Evolutionary conservation across 1,140 invertebrate species (phyloP).

Genomic region (Paralvinella palmiformis): DNA sequence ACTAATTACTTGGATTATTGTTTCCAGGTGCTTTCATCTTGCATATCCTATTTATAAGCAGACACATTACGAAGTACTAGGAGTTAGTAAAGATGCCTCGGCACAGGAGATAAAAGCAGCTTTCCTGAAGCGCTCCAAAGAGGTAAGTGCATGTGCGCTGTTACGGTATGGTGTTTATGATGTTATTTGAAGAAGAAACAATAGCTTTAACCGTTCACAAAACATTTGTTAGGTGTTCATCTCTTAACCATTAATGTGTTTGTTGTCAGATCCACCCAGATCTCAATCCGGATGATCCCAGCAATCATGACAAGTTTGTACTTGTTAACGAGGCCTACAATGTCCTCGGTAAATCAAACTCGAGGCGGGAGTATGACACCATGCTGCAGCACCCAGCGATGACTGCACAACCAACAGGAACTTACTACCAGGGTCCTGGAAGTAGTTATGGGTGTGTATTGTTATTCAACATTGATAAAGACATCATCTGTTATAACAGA

Average conservation of each 20-base stretch:
- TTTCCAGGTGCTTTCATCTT: too few relatives aligned
- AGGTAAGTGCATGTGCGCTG: slow-evolving; percentile 15
- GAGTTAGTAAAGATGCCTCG: slow-evolving; percentile 19
- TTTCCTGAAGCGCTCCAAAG: slow-evolving; percentile 27
- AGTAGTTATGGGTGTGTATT: too few relatives aligned
- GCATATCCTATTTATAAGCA: too few relatives aligned
- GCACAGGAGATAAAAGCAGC: slow-evolving; percentile 24
- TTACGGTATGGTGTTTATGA: neutral
- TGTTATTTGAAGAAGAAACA: neutral
- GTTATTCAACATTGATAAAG: too few relatives aligned
- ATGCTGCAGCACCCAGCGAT: too few relatives aligned
- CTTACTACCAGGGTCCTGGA: too few relatives aligned
- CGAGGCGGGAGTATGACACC: slow-evolving; percentile 56
- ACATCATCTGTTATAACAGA: too few relatives aligned
- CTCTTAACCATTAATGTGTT: neutral
- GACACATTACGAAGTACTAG: slow-evolving; percentile 25
- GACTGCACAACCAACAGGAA: too few relatives aligned
- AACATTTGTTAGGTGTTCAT: neutral
- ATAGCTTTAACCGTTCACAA: neutral
- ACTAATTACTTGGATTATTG: too few relatives aligned
- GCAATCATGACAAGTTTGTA: slow-evolving; percentile 56
- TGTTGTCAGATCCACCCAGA: slow-evolving; percentile 58
- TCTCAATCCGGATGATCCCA: slow-evolving; percentile 52
- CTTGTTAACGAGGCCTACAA: slow-evolving; percentile 61
- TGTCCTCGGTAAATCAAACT: slow-evolving; percentile 55